Evolutionary conservation across 2,888 invertebrate genomes (phyloP), one percentile per base, ranked within the genome.

Genomic region (Norana najaformis): DNA sequence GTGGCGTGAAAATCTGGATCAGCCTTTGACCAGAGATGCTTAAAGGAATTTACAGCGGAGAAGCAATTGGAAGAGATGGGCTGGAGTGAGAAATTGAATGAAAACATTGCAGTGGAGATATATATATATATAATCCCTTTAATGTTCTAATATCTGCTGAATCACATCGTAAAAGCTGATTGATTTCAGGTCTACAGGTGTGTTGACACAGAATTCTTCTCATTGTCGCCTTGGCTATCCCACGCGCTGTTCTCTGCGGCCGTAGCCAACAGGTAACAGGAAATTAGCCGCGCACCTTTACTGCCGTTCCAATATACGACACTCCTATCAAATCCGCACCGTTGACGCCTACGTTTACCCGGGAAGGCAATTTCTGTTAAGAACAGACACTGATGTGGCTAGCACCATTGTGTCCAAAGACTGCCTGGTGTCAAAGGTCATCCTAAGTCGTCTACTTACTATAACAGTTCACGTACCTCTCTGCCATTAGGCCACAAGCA

Each of bases 111-210:
- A n/a, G n/a, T n/a, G n/a, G n/a, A n/a, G n/a, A n/a, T n/a, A n/a
- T n/a, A n/a, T n/a, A n/a, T n/a, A n/a, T n/a, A n/a, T n/a, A n/a
- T 69, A 69, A 69, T 69, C 69, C 69, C 30, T 6, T 6, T 69
- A 30, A n/a, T n/a, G 30, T 69, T 69, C 69, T n/a, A 30, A 69
- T 69, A n/a, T n/a, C 69, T 69, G 69, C n/a, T 5, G 30, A 69
- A 69, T 69, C 4, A 69, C 69, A 13, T 69, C 69, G 69, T 69
- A 69, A 69, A 69, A n/a, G 5, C n/a, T 0, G 69, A 69, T 69
- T 69, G 69, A 69, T 69, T 69, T n/a, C 69, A n/a, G 69, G 69
- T 69, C 69, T 69, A n/a, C 69, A 69, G 69, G 69, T 69, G 69
- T 69, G n/a, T 69, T 30, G 16, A 69, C 69, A 69, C 69, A 8